These are phyloP conservation scores for Leptonema lineaticorne DNA, from an alignment of 1,140 invertebrate species.

Conservation along the genomic window DNA sequence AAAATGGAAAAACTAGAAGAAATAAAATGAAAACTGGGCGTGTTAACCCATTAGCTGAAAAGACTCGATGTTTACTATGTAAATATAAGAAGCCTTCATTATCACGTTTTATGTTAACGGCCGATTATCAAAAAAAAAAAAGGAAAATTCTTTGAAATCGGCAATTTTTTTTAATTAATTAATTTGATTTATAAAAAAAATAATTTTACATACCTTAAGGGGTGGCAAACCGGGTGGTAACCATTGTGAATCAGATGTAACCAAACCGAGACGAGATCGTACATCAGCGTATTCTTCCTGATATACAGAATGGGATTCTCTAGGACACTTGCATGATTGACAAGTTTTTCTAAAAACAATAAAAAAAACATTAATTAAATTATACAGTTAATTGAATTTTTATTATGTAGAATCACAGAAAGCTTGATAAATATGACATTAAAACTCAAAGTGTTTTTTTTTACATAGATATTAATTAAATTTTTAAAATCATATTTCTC, in stretches of 20 bases:
- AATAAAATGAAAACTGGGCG: constrained; percentile 16
- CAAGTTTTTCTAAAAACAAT: constrained; percentile 73
- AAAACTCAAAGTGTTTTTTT: too few species aligned
- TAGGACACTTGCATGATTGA: constrained; percentile 83
- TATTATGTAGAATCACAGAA: too few species aligned
- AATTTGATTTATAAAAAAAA: too few species aligned
- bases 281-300: constrained; percentile 85
- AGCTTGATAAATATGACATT: too few species aligned
- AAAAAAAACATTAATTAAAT: neutral
- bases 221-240: constrained; percentile 75
- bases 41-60: constrained; percentile 21
- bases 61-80: neutral
- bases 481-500: too few species aligned
- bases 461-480: too few species aligned
- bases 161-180: too few species aligned
- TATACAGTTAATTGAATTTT: neutral
- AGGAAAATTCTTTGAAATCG: neutral
- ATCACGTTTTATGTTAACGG: constrained; percentile 9
- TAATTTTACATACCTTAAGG: constrained; percentile 57
- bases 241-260: constrained; percentile 60
- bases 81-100: constrained; percentile 20
- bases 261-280: constrained; percentile 76
- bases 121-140: neutral
- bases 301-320: constrained; percentile 82
- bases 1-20: too few species aligned